These are phyloP conservation scores for Carollia perspicillata DNA, from an alignment of 2,113 vertebrate species.

Conservation along the genomic window DNA sequence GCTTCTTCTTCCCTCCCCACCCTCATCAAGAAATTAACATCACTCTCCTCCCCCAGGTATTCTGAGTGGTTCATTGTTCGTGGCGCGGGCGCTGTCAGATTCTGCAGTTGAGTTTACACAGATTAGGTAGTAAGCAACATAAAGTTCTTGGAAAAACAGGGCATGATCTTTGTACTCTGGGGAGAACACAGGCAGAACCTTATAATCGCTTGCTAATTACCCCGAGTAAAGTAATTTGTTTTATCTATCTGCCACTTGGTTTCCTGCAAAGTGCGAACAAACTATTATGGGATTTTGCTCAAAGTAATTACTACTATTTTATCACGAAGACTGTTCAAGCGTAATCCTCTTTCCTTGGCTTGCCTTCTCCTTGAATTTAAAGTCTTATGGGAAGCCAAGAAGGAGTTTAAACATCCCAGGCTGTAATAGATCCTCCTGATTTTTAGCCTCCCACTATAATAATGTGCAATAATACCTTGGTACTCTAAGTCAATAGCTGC, in stretches of 20 bases:
- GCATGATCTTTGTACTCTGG: constrained; percentile 72
- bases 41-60: background rate
- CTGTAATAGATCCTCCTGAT: constrained; percentile 72
- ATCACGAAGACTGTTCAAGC: constrained; percentile 78
- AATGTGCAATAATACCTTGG: constrained; percentile 49
- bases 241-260: constrained; percentile 83
- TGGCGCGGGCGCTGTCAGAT: background rate
- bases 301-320: constrained; percentile 85
- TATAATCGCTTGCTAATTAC: constrained; percentile 82
- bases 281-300: constrained; percentile 80
- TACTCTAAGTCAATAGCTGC: constrained; percentile 34
- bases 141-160: constrained; percentile 78
- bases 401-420: constrained; percentile 76
- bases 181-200: constrained; percentile 74
- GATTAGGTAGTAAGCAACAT: constrained; percentile 55
- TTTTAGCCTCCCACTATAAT: constrained; percentile 71
- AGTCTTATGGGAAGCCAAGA: constrained; percentile 74
- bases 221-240: constrained; percentile 82
- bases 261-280: constrained; percentile 77
- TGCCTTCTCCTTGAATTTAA: constrained; percentile 77
- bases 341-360: constrained; percentile 75
- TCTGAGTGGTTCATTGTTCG: background rate
- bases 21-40: background rate
- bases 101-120: constrained; percentile 41
- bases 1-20: background rate